Evolutionary conservation across 2,797 vertebrate genomes (phyloP).

Genomic region (Gobio occitaniae): DNA sequence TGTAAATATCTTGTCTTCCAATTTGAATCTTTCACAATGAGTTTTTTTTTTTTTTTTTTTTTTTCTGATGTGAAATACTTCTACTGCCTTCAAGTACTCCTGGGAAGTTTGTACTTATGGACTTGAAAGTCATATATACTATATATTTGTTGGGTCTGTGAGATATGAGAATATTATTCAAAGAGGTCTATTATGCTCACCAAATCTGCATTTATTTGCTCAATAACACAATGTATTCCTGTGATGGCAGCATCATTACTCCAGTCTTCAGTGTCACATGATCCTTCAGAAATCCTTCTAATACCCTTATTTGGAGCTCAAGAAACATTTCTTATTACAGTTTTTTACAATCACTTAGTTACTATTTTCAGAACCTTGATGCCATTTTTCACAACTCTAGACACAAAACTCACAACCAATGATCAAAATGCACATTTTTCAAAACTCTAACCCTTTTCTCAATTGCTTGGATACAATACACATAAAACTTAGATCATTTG

Average conservation of each 20-base stretch:
- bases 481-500: too few species aligned
- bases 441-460: too few species aligned
- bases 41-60: not conserved
- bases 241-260: not conserved
- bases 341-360: too few species aligned
- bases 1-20: constrained; percentile 38
- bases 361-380: too few species aligned
- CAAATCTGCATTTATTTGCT: too few species aligned
- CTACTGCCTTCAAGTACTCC: not conserved
- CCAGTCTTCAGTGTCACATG: not conserved
- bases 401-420: too few species aligned
- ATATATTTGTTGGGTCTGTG: not conserved
- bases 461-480: too few species aligned
- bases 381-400: too few species aligned
- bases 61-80: not conserved
- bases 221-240: not conserved
- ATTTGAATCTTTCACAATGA: constrained; percentile 22
- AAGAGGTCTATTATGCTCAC: not conserved
- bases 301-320: not conserved
- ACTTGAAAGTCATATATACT: constrained; percentile 8
- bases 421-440: too few species aligned
- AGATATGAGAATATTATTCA: not conserved
- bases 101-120: not conserved
- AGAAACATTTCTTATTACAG: not conserved
- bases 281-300: not conserved